Conservation (phyloP, 2,113 vertebrate genomes). For the Corydoras sp. region DNA sequence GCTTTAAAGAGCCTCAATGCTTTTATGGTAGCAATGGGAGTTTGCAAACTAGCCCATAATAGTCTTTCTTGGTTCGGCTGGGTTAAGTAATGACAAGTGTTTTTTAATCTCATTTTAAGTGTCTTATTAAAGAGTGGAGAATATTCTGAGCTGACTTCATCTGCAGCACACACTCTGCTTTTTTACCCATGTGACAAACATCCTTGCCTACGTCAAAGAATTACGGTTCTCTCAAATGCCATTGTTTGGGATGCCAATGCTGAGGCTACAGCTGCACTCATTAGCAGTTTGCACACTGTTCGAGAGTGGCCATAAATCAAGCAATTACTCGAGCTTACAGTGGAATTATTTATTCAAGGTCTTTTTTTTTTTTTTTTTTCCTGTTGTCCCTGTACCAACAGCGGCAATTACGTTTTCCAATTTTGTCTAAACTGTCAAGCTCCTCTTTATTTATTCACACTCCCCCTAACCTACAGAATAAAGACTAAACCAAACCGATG, state of each 20-base stretch:
- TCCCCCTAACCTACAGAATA: not conserved
- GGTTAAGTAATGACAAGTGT: too few relatives aligned
- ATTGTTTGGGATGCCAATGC: constrained; percentile 1
- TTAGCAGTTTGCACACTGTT: not conserved
- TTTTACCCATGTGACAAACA: too few relatives aligned
- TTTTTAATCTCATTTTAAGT: too few relatives aligned
- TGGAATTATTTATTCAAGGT: constrained; percentile 13
- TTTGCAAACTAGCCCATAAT: too few relatives aligned
- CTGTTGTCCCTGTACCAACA: not conserved
- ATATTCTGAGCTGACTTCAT: too few relatives aligned
- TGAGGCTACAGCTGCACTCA: constrained; percentile 9
- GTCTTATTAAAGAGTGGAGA: too few relatives aligned
- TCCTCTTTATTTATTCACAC: not conserved
- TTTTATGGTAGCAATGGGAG: too few relatives aligned
- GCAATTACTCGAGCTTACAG: not conserved
- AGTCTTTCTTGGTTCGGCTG: too few relatives aligned
- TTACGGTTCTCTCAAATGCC: not conserved
- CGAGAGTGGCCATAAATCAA: constrained; percentile 7
- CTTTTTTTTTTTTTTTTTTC: not conserved
- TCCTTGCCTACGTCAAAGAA: not conserved
- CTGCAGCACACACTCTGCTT: too few relatives aligned
- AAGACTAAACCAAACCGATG: not conserved
- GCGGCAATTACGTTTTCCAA: not conserved
- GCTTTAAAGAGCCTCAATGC: too few relatives aligned
- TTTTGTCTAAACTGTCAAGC: not conserved